Conservation (phyloP, 2,888 invertebrate genomes). For the Drosophila phalerata region DNA sequence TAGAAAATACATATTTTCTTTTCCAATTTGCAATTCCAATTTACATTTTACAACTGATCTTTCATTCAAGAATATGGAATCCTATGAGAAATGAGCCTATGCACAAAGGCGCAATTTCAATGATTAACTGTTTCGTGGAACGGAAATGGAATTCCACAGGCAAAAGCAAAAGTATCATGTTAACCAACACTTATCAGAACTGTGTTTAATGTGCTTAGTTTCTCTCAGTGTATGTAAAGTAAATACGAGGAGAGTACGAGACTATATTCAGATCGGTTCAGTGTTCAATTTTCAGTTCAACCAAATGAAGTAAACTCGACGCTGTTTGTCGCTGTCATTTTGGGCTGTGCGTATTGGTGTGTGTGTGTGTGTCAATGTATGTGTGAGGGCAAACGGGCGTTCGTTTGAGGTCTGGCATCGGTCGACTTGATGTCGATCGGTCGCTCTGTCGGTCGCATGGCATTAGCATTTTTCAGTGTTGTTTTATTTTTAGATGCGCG, state of each 20-base stretch:
- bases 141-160: not conserved
- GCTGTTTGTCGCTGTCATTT: conserved; percentile 75
- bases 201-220: conserved; percentile 11
- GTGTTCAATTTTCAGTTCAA: conserved; percentile 60
- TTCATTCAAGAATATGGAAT: not conserved
- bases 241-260: conserved; percentile 13
- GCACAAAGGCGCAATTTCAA: not conserved
- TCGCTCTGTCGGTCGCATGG: conserved; percentile 66
- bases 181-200: not conserved
- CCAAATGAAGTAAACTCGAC: conserved; percentile 73
- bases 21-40: not conserved
- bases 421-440: conserved; percentile 76
- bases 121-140: not conserved
- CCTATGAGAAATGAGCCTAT: not conserved
- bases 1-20: not conserved
- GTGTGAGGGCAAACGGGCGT: conserved; percentile 79
- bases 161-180: not conserved
- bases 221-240: conserved; percentile 35
- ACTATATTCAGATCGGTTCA: conserved; percentile 75
- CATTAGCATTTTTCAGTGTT: conserved; percentile 81
- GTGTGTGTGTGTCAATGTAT: conserved; percentile 44
- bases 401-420: conserved; percentile 77
- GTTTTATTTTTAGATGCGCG: conserved; percentile 79
- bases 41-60: not conserved
- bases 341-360: conserved; percentile 42